Conservation (phyloP, 2,113 vertebrate genomes). For the Xyrauchen texanus region DNA sequence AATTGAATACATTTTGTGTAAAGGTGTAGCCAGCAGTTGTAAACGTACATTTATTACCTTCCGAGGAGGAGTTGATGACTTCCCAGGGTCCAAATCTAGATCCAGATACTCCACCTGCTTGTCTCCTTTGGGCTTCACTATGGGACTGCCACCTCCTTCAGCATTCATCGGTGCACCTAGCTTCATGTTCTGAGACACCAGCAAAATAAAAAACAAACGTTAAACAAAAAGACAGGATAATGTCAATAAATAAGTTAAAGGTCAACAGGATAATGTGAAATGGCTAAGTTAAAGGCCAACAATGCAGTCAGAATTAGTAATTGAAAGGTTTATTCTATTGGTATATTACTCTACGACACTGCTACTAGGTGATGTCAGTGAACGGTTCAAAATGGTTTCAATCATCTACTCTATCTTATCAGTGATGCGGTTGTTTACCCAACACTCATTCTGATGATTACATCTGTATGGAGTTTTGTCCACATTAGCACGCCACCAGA, state of each 20-base stretch:
- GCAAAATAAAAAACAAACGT: constrained; percentile 20
- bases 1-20: too few species aligned
- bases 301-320: constrained; percentile 9
- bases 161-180: constrained; percentile 72
- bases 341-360: constrained; percentile 8
- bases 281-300: not conserved
- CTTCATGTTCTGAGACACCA: constrained; percentile 71
- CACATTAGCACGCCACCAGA: too few species aligned
- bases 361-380: constrained; percentile 25
- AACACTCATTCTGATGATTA: not conserved
- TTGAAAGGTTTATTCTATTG: constrained; percentile 3
- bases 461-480: not conserved
- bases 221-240: not conserved
- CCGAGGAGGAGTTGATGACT: constrained; percentile 92
- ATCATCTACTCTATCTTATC: not conserved
- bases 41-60: constrained; percentile 75
- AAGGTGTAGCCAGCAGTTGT: too few species aligned
- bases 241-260: not conserved
- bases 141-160: constrained; percentile 90
- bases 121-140: constrained; percentile 94
- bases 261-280: not conserved
- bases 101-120: constrained; percentile 98
- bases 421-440: not conserved
- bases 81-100: constrained; percentile 90
- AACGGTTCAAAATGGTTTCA: not conserved